Evolutionary conservation across 2,888 invertebrate species (phyloP).

Genomic region (Augiades crinisus): DNA sequence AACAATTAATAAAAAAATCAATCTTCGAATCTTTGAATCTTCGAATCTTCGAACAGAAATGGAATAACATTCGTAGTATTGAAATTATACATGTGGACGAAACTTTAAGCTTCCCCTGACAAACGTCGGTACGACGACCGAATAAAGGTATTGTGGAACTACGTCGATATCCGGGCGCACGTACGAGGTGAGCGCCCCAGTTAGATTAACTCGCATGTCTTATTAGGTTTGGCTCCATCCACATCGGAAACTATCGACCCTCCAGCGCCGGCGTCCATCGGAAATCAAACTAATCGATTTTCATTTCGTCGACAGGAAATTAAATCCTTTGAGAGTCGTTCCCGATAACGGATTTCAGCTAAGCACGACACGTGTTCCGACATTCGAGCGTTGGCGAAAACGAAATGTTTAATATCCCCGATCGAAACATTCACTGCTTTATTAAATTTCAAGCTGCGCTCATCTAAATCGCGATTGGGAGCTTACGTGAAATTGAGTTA

Average conservation of each 20-base stretch:
- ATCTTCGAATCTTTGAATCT: too few relatives aligned
- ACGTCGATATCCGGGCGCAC: slow-evolving; percentile 22
- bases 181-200: slow-evolving; percentile 26
- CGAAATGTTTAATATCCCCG: slow-evolving; percentile 44
- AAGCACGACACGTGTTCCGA: slow-evolving; percentile 73
- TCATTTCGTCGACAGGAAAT: slow-evolving; percentile 79
- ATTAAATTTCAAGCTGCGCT: slow-evolving; percentile 43
- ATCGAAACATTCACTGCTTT: slow-evolving; percentile 35
- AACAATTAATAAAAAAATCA: too few relatives aligned
- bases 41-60: too few relatives aligned
- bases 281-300: slow-evolving; percentile 81
- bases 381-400: slow-evolving; percentile 39
- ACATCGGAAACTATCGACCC: slow-evolving; percentile 73
- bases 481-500: slow-evolving; percentile 43
- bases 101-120: too few relatives aligned
- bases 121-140: too few relatives aligned
- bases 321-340: slow-evolving; percentile 79
- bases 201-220: slow-evolving; percentile 46
- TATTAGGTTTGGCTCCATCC: slow-evolving; percentile 55
- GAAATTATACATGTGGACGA: too few relatives aligned
- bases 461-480: slow-evolving; percentile 36
- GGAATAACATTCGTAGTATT: too few relatives aligned
- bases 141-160: slow-evolving; percentile 14
- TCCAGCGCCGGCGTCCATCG: slow-evolving; percentile 59
- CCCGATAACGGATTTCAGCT: slow-evolving; percentile 74